These are phyloP conservation scores for Lophotriccus pileatus DNA, from an alignment of 2,797 vertebrate genomes.

Conservation along the genomic window DNA sequence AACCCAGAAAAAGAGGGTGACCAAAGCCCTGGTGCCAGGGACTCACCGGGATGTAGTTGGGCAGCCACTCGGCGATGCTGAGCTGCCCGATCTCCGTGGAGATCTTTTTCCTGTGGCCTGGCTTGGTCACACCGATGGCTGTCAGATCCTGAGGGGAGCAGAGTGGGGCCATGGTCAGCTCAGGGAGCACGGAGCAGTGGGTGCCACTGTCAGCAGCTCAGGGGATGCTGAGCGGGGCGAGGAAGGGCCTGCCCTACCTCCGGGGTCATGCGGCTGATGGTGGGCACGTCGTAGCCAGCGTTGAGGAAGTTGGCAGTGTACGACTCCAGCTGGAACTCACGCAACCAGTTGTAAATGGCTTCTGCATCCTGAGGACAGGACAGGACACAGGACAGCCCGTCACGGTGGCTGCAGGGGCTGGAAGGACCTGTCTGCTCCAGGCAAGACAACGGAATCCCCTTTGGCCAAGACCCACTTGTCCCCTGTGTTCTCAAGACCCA, in stretches of 20 bases:
- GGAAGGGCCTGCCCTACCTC: slow-evolving; percentile 79
- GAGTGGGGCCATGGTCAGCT: background rate
- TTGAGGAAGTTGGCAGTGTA: slow-evolving; percentile 90
- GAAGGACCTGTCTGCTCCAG: background rate
- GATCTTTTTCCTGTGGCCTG: slow-evolving; percentile 96
- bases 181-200: fast-evolving
- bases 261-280: slow-evolving; percentile 97
- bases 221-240: background rate
- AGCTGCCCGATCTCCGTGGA: slow-evolving; percentile 92
- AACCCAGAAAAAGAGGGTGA: background rate
- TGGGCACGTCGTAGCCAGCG: slow-evolving; percentile 91
- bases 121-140: slow-evolving; percentile 95
- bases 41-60: slow-evolving; percentile 91
- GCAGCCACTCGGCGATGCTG: slow-evolving; percentile 93
- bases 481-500: background rate
- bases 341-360: slow-evolving; percentile 94
- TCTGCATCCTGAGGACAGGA: slow-evolving; percentile 83
- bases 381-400: background rate
- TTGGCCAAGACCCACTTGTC: background rate
- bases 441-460: background rate
- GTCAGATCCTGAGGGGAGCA: slow-evolving; percentile 85
- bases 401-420: background rate
- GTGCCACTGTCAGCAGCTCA: background rate
- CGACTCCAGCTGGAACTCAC: slow-evolving; percentile 92
- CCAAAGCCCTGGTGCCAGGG: background rate